These are phyloP conservation scores for Lathronympha strigana DNA, from an alignment of 2,888 invertebrate genomes.

Conservation along the genomic window DNA sequence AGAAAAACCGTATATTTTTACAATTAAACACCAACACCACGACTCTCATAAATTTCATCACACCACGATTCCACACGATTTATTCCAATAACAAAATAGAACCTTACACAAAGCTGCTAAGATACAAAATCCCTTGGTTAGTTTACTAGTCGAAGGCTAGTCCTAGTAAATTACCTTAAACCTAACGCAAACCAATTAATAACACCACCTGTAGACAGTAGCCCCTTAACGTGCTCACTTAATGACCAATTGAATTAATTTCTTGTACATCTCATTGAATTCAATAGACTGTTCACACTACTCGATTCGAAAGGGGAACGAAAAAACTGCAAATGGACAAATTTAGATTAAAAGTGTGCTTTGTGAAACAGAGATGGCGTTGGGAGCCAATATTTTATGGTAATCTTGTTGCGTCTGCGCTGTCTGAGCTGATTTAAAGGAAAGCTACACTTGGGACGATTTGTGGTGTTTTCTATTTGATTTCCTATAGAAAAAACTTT, in stretches of 20 bases:
- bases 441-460: too few species aligned
- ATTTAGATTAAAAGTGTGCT: conserved; percentile 35
- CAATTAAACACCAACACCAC: conserved; percentile 27
- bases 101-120: not conserved
- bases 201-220: conserved; percentile 29
- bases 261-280: conserved; percentile 42
- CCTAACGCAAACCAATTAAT: conserved; percentile 34
- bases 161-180: conserved; percentile 36
- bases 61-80: conserved; percentile 1
- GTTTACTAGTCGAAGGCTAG: not conserved
- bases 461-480: too few species aligned
- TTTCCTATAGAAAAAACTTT: too few species aligned
- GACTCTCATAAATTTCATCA: conserved; percentile 19
- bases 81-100: not conserved
- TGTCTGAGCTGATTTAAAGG: conserved; percentile 2
- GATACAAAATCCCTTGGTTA: not conserved
- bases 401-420: not conserved
- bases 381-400: conserved; percentile 11
- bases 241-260: conserved; percentile 46
- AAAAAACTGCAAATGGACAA: conserved; percentile 32
- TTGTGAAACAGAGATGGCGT: conserved; percentile 11
- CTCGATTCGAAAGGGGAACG: conserved; percentile 40
- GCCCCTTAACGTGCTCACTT: conserved; percentile 24
- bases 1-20: conserved; percentile 33
- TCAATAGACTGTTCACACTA: conserved; percentile 45